Base-by-base conservation (phyloP, 2,797 vertebrate genomes). In the Rhincodon typus region DNA sequence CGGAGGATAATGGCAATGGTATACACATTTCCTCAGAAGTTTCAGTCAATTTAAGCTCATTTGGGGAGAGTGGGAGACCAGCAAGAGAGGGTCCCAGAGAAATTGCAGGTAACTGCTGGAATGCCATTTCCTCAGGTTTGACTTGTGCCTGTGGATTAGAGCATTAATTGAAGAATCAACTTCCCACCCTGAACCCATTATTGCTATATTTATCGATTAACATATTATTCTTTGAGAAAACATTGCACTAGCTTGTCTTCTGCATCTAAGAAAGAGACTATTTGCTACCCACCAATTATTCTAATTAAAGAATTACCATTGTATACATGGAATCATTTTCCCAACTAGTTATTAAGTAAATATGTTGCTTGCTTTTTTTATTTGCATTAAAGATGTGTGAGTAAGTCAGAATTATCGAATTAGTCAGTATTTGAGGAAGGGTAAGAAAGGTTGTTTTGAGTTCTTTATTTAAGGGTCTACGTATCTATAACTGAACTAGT, bases 291-390 rank as follows among this genome's bases (percentile, higher is more conserved):
- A 95, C 13, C 46, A 95, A 95, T 95, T 95, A 95, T 95, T 95
- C 94, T 53, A 95, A 74, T 95, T 72, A 95, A 74, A 95, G 72
- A 95, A 77, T 95, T 12, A 95, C 46, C 46, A 23, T 77, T 50
- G 27, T n/a, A 30, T 74, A 15, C 25, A 70, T 57, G 42, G 30
- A 57, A 57, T 77, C 70, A 77, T 77, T 69, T 69, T 95, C 94
- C 46, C n/a, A 95, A 95, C 94, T 77, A 21, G 69, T 95, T 50
- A 77, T 95, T 95, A 53, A 53, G 50, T 95, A 50, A 95, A 77
- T 77, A 74, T 50, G 27, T 57, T 95, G 27, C 1, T 50, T 53
- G 42, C 42, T 50, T 62, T 62, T 34, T 50, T 77, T 77, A 34
- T 19, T 53, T 95, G 10, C 53, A 77, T 38, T 77, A 77, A 95